Evolutionary conservation across 2,797 vertebrate species (phyloP).

Genomic region (Salarias fasciatus): DNA sequence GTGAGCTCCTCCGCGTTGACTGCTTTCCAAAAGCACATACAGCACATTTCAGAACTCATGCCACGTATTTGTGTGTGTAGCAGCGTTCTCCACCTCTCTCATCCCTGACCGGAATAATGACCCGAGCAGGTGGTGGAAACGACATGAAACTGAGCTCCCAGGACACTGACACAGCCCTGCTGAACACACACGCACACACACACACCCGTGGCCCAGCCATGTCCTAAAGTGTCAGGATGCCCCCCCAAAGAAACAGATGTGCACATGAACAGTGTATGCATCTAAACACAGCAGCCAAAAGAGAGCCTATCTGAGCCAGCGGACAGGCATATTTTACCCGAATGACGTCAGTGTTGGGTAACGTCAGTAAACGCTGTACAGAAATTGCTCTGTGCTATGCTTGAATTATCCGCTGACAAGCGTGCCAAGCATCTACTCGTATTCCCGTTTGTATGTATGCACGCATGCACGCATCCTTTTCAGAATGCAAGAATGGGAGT

Average conservation of each 20-base stretch:
- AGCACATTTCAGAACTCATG: slow-evolving; percentile 10
- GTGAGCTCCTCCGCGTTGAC: background rate
- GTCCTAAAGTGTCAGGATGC: slow-evolving; percentile 12
- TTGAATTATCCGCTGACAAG: slow-evolving; percentile 8
- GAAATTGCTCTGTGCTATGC: slow-evolving; percentile 6
- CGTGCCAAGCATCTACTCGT: background rate
- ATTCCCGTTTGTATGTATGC: background rate
- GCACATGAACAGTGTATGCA: slow-evolving; percentile 1
- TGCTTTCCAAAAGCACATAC: background rate
- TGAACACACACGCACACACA: slow-evolving; percentile 60
- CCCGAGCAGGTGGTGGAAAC: slow-evolving; percentile 68
- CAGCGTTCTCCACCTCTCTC: slow-evolving; percentile 19
- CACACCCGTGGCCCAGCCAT: slow-evolving; percentile 49
- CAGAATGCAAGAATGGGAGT: slow-evolving; percentile 30
- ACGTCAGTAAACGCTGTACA: background rate
- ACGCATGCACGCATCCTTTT: slow-evolving; percentile 14
- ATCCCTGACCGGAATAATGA: slow-evolving; percentile 58
- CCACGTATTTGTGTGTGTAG: slow-evolving; percentile 10
- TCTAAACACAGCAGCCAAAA: background rate
- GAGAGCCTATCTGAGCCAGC: no score
- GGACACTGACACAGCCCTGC: slow-evolving; percentile 50
- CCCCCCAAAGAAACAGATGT: slow-evolving; percentile 48
- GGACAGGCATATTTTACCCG: slow-evolving; percentile 9
- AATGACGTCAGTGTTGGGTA: slow-evolving; percentile 4
- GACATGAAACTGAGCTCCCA: slow-evolving; percentile 59